Evolutionary conservation across 1,140 invertebrate species (phyloP), one percentile per base, ranked within the genome.

Genomic region (Apis dorsata): DNA sequence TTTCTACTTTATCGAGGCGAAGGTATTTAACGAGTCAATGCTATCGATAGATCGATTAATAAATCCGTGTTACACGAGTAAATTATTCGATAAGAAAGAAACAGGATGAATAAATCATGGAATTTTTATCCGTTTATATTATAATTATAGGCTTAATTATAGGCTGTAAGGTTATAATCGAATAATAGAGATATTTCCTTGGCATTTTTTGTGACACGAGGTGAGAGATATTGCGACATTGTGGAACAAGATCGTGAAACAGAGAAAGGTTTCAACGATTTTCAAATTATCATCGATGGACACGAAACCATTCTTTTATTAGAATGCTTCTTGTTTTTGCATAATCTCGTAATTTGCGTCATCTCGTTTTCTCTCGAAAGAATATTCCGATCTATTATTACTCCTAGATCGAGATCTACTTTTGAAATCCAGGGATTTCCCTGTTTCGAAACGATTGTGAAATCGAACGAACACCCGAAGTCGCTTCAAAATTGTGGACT

Each of bases 381-480:
- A 19, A 81, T 62, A 81, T 86, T 59, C 69, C 53, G 80, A 87
- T 82, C 73, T 0, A 34, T 78, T 28, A 44, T 74, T 72, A 62
- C 51, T 34, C 51, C 15, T n/a, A n/a, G 44, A 17, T 79, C 49
- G 57, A 44, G 28, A 3, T 66, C 53, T 17, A 21, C 19, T 34
- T 68, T 44, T 44, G 5, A 53, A 44, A 53, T n/a, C 28, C 51
- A 19, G 17, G 49, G 44, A 65, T 55, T 1, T 44, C 60, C 44
- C 24, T 11, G n/a, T 71, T 71, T 8, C 59, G 15, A 63, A 80
- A 53, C 59, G 1, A 1, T 60, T 15, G n/a, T 44, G 17, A 17
- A 71, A 51, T 19, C 7, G 44, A 10, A 15, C 34, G 19, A 10
- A 34, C 4, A 44, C 34, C 34, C 4, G 34, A 44, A 0, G 34